Base-by-base conservation (phyloP, 2,113 vertebrate genomes). In the Gambusia holbrooki region DNA sequence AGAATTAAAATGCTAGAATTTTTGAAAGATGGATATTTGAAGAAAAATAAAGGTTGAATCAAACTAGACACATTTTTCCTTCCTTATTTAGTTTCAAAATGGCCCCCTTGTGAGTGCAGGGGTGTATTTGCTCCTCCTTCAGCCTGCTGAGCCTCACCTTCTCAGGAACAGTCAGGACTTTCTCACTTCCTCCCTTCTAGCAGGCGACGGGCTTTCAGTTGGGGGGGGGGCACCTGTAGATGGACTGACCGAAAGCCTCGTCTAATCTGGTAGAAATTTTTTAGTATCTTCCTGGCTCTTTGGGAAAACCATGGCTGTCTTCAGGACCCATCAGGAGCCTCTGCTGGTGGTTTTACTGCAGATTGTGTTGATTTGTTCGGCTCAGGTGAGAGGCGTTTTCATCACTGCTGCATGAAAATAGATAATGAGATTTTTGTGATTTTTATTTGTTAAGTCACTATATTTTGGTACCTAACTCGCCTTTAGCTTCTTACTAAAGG, bases 371-470 rank as follows among this genome's bases (percentile, higher is more conserved):
- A 89, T 97, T 73, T 95, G 95, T 76, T 91, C 92, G 0, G 96
- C 96, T 88, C 97, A 99, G 95, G 97, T 99, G 94, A 96, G 95
- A 95, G 54, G 83, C 15, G 2, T 2, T 40, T 15, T 13, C 19
- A 2, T 60, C 33, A 51, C 30, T 9, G 8, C 28, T 33, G 27
- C 19, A 62, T 61, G 40, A 12, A 60, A 48, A 65, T 12, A 33
- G 15, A 40, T 0, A 5, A 17, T 48, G 5, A 48, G 19, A 5
- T 51, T n/a, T 19, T 3, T 72, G 4, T 12, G 22, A 30, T 63
- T 30, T 27, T 33, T 33, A 37, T 40, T 13, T 72, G 15, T 2
- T 40, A 2, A 63, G 25, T 9, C 6, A 6, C 54, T 19, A 14
- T 63, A 35, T 42, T 66, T 66, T 29, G 25, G 9, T 67, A 3